A percentile compares a stretch with the other conserved stretches of the same genome.
Evolutionary conservation across 1,140 invertebrate genomes (phyloP).

Genomic region (Drosophila bipectinata): DNA sequence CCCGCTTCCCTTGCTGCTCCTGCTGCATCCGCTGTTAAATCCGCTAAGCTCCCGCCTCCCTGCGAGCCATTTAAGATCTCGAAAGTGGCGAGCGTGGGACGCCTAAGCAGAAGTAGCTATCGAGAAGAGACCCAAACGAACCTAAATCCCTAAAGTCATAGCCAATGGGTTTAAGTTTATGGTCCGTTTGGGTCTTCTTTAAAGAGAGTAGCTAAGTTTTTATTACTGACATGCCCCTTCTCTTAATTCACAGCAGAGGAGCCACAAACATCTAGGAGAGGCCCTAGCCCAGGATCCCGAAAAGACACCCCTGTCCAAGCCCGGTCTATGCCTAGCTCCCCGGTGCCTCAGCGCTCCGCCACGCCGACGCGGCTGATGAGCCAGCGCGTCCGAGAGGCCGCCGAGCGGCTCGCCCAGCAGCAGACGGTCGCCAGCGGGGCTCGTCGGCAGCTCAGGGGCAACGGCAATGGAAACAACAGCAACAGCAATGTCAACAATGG

Average conservation of each 20-base stretch:
- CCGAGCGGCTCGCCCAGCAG: slow-evolving; percentile 78
- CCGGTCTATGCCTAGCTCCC: slow-evolving; percentile 76
- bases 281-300: slow-evolving; percentile 4
- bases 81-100: slow-evolving; percentile 65
- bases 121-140: slow-evolving; percentile 2
- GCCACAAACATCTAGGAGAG: slow-evolving; percentile 19
- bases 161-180: not conserved
- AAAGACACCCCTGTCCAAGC: slow-evolving; percentile 56
- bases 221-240: slow-evolving; percentile 1
- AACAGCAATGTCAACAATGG: not conserved
- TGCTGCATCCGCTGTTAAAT: slow-evolving; percentile 33
- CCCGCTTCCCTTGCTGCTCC: slow-evolving; percentile 13
- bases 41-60: slow-evolving; percentile 30
- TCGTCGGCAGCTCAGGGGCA: slow-evolving; percentile 42
- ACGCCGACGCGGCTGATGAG: slow-evolving; percentile 79
- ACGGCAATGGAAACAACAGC: slow-evolving; percentile 2
- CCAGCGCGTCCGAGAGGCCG: slow-evolving; percentile 73
- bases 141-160: not conserved
- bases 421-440: slow-evolving; percentile 69
- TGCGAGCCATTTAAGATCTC: slow-evolving; percentile 51
- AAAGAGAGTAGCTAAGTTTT: not conserved
- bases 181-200: slow-evolving; percentile 2
- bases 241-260: slow-evolving; percentile 13
- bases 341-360: slow-evolving; percentile 64
- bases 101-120: slow-evolving; percentile 59